A percentile compares a stretch with the other conserved stretches of the same genome.
Evolutionary conservation across 2,888 invertebrate genomes (phyloP).

Genomic region (Ennomos quercinarius): DNA sequence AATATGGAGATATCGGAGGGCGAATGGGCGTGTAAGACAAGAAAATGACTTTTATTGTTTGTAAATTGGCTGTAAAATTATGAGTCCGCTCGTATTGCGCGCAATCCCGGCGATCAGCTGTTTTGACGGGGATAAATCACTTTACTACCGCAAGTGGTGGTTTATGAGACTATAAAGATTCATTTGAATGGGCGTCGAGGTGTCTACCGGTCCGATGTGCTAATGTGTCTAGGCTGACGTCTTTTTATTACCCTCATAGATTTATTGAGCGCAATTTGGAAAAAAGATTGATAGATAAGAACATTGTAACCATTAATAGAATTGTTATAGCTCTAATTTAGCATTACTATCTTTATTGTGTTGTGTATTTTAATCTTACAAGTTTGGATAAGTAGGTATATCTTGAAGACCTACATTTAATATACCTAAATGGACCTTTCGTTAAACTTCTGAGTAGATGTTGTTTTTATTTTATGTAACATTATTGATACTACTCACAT

Average conservation of each 20-base stretch:
- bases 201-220: constrained; percentile 57
- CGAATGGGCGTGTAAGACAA: constrained; percentile 81
- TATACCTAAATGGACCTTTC: no score
- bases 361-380: no score
- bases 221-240: constrained; percentile 51
- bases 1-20: constrained; percentile 83
- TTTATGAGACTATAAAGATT: constrained; percentile 72
- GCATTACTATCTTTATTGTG: constrained; percentile 6
- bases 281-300: constrained; percentile 38
- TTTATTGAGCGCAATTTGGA: constrained; percentile 31
- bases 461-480: no score
- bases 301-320: constrained; percentile 18
- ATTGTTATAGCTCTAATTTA: constrained; percentile 28
- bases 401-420: no score
- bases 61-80: constrained; percentile 86
- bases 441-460: no score
- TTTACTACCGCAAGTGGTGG: constrained; percentile 74
- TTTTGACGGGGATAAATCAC: constrained; percentile 78
- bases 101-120: constrained; percentile 82
- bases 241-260: constrained; percentile 40
- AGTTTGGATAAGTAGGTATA: no score
- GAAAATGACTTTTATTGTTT: constrained; percentile 85
- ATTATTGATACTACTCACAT: no score
- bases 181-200: constrained; percentile 63
- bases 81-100: constrained; percentile 81